Conservation (phyloP, 2,888 invertebrate species). For the Rotaria sp. region DNA sequence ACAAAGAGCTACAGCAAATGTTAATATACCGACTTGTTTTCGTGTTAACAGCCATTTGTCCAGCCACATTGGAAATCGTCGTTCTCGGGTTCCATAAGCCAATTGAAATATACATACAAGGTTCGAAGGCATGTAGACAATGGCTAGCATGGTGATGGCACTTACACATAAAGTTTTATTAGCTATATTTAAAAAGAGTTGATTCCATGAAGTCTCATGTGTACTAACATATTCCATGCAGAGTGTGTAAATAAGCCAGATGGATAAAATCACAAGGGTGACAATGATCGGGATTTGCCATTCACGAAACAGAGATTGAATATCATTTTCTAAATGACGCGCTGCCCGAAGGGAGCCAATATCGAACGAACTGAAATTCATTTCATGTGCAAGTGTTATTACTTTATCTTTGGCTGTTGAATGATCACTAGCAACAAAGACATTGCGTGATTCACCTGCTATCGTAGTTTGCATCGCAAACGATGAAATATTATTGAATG, state of each 20-base stretch:
- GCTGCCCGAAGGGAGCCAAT: constrained; percentile 45
- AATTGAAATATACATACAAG: constrained; percentile 45
- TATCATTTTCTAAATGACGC: constrained; percentile 46
- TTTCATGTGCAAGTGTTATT: constrained; percentile 45
- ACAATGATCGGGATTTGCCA: constrained; percentile 43
- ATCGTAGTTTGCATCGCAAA: constrained; percentile 46
- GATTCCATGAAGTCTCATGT: not conserved
- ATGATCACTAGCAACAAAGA: constrained; percentile 46
- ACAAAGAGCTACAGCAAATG: constrained; percentile 45
- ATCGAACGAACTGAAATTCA: constrained; percentile 46
- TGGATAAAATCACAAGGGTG: not conserved
- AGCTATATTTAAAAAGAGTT: constrained; percentile 38
- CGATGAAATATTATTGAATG: constrained; percentile 48
- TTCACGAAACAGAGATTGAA: constrained; percentile 43
- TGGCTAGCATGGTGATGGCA: constrained; percentile 46
- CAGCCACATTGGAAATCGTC: constrained; percentile 47
- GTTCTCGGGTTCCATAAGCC: constrained; percentile 47
- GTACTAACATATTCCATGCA: not conserved
- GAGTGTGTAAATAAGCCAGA: not conserved
- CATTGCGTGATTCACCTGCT: constrained; percentile 43
- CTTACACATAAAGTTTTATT: constrained; percentile 49
- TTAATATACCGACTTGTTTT: constrained; percentile 48
- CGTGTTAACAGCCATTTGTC: constrained; percentile 46
- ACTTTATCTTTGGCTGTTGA: constrained; percentile 44
- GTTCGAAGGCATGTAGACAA: constrained; percentile 41